Base-by-base conservation (phyloP, 2,797 vertebrate species). In the Paedocypris micromegethes region DNA sequence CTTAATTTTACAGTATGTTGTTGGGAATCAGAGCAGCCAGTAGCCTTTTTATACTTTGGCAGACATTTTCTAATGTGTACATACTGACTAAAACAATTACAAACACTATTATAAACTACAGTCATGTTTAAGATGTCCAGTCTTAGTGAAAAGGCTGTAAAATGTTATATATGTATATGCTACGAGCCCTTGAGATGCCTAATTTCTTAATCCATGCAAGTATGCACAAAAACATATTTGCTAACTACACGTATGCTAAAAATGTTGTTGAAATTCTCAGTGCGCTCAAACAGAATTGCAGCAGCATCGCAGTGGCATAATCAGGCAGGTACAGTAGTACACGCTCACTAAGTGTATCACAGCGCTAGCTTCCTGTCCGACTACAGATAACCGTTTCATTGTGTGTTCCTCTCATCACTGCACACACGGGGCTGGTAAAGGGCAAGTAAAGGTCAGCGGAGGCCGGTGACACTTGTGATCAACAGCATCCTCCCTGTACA, bases 381-480 rank as follows among this genome's bases (percentile, higher is more conserved):
- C 49, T 23, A 58, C 55, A 64, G 72, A 73, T 73, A 73, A 59
- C 9, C 23, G 48, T 57, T 44, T 63, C 66, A 70, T 57, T 69
- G 58, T 58, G 50, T 6, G 72, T 9, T 72, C 59, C 74, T 66
- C 76, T 80, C 77, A 77, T 82, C 73, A 83, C 62, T 43, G 63
- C 76, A 74, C 75, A 71, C 82, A 81, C 79, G 78, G 80, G 85
- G 81, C 81, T 45, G 58, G 45, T 60, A 87, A 89, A 87, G 86
- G 85, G 84, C 85, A 85, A 43, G 61, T 47, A 87, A 89, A 88
- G 86, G 87, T 86, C 83, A 80, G 65, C 73, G 75, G 84, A 84
- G 82, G 83, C 80, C 82, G 78, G 74, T 54, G 61, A 67, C 75
- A 48, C 60, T 46, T 56, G 63, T 45, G 47, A 61, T 66, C 44